Conservation (phyloP, 2,888 invertebrate species). For the Branchinecta sandiegonensis region DNA sequence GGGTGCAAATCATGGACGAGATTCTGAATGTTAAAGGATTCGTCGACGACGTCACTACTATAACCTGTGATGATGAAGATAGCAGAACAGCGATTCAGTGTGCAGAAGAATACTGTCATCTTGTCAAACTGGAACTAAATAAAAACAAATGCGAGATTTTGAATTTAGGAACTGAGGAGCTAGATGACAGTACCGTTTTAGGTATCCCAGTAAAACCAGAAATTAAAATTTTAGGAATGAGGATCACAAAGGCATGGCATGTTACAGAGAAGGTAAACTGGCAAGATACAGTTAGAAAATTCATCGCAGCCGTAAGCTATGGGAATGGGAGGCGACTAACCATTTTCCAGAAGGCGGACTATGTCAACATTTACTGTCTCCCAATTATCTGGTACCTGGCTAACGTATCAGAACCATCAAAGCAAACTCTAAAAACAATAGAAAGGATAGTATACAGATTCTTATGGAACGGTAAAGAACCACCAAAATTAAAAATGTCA, state of each 20-base stretch:
- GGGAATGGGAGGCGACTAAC: too few species aligned
- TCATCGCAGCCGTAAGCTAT: background rate
- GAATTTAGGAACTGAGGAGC: background rate
- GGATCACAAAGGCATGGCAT: background rate
- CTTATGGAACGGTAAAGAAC: too few species aligned
- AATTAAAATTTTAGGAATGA: background rate
- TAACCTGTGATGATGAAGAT: conserved; percentile 4
- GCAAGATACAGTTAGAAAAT: background rate
- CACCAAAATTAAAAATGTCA: too few species aligned
- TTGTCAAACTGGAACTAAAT: conserved; percentile 1
- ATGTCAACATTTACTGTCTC: too few species aligned
- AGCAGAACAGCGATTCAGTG: background rate
- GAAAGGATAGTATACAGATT: too few species aligned
- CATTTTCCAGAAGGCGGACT: too few species aligned
- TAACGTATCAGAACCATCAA: too few species aligned
- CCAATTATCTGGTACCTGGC: too few species aligned
- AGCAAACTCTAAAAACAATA: too few species aligned
- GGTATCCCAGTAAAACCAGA: background rate
- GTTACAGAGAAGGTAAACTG: conserved; percentile 1
- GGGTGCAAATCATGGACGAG: background rate
- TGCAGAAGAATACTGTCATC: background rate
- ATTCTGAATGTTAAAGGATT: background rate
- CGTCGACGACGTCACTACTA: conserved; percentile 5
- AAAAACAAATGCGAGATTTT: background rate
- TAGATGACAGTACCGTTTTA: background rate